Conservation (phyloP, 1,140 invertebrate species). For the Drosophila rhopaloa region DNA sequence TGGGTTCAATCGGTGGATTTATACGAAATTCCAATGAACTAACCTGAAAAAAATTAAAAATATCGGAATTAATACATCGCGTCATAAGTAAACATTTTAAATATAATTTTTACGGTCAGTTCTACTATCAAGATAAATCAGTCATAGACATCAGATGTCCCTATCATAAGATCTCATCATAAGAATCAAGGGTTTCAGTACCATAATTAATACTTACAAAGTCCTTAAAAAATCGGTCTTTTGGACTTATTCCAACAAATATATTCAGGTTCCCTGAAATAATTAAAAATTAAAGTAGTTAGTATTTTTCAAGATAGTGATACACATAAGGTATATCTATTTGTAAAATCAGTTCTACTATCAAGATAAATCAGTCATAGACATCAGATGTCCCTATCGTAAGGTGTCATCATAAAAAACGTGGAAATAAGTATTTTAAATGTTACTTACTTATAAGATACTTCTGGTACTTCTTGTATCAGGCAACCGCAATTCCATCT, state of each 20-base stretch:
- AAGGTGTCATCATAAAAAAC: slow-evolving; percentile 38
- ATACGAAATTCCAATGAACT: no score
- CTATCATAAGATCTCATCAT: slow-evolving; percentile 38
- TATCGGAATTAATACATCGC: no score
- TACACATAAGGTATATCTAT: no score
- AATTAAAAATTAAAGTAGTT: neutral
- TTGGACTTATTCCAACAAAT: neutral
- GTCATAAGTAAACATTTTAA: no score
- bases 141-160: slow-evolving; percentile 53
- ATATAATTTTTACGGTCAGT: neutral
- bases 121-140: slow-evolving; percentile 48
- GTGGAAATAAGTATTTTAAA: neutral
- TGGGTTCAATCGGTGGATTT: no score
- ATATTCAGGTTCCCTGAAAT: neutral
- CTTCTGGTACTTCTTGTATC: neutral
- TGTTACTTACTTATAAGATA: neutral
- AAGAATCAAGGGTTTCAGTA: neutral
- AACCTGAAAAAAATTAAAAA: no score
- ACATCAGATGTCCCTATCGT: slow-evolving; percentile 53
- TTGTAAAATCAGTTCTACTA: slow-evolving; percentile 39
- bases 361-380: slow-evolving; percentile 56
- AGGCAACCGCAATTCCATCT: neutral
- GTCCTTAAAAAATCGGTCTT: no score
- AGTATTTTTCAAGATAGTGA: neutral
- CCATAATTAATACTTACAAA: slow-evolving; percentile 8